A percentile compares a stretch with the other conserved stretches of the same genome.
phyloP scores from a whole-genome alignment of 1,140 invertebrate species.

The Teleopsis dalmanni region DNA sequence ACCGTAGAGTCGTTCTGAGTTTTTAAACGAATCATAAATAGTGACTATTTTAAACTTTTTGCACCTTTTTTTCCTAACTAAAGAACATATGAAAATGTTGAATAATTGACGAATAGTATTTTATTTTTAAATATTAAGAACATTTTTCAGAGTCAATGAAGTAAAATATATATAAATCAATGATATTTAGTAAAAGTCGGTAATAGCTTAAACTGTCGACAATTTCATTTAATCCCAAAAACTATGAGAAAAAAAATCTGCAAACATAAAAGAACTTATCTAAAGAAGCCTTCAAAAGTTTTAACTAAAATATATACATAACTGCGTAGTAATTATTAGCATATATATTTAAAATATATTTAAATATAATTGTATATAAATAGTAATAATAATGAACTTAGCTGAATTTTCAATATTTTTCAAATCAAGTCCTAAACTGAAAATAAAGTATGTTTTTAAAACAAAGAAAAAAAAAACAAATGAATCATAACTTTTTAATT shows the following conservation, averaged over 20 bases:
- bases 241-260: slow-evolving; percentile 1
- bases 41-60: not conserved
- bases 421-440: slow-evolving; percentile 1
- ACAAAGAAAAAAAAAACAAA: slow-evolving; percentile 1
- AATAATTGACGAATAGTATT: not conserved
- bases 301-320: slow-evolving; percentile 6
- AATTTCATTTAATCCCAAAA: not conserved
- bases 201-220: no score
- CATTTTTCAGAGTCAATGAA: not conserved
- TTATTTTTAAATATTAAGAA: not conserved
- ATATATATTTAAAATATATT: not conserved
- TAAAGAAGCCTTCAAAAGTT: slow-evolving; percentile 37
- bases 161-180: not conserved
- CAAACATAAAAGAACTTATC: slow-evolving; percentile 39
- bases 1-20: slow-evolving; percentile 2
- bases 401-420: slow-evolving; percentile 6
- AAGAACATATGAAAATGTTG: not conserved
- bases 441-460: not conserved
- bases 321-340: not conserved
- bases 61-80: slow-evolving; percentile 1
- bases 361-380: not conserved
- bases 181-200: no score
- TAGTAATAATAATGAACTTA: slow-evolving; percentile 3
- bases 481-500: no score
- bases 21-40: no score